A percentile compares a stretch with the other conserved stretches of the same genome.
Conservation (phyloP, 2,888 invertebrate species). For the Aplocera efformata region DNA sequence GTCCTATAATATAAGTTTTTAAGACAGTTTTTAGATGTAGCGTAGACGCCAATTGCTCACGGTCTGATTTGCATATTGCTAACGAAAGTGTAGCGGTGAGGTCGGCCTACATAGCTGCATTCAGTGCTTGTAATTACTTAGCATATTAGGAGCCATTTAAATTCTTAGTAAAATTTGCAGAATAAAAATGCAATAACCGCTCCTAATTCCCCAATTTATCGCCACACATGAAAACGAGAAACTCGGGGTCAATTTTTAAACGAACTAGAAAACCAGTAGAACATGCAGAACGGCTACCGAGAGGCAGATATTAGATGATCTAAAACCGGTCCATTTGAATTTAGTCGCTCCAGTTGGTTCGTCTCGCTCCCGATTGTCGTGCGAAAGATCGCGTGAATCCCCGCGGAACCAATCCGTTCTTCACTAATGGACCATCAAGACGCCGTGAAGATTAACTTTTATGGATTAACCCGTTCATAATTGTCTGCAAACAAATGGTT, state of each 20-base stretch:
- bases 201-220: conserved; percentile 21
- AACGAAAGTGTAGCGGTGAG: conserved; percentile 69
- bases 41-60: conserved; percentile 52
- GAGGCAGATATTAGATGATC: conserved; percentile 41
- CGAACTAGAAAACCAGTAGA: conserved; percentile 43
- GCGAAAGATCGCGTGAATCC: conserved; percentile 62
- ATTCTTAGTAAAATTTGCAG: conserved; percentile 21
- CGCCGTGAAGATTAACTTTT: conserved; percentile 61
- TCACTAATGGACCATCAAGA: conserved; percentile 53
- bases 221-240: conserved; percentile 26
- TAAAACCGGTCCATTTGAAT: conserved; percentile 63
- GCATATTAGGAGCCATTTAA: conserved; percentile 25
- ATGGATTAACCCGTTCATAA: conserved; percentile 58
- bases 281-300: conserved; percentile 45
- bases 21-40: conserved; percentile 46
- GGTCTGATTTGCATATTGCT: conserved; percentile 72
- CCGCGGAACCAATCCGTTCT: conserved; percentile 50
- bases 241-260: conserved; percentile 37
- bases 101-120: conserved; percentile 52
- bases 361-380: conserved; percentile 73
- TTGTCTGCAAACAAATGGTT: conserved; percentile 59
- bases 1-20: too few species aligned
- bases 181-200: conserved; percentile 21
- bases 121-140: conserved; percentile 32
- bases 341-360: conserved; percentile 70